A percentile compares a stretch with the other conserved stretches of the same genome.
phyloP scores from a whole-genome alignment of 2,888 invertebrate genomes.

The Idaea biselata region DNA sequence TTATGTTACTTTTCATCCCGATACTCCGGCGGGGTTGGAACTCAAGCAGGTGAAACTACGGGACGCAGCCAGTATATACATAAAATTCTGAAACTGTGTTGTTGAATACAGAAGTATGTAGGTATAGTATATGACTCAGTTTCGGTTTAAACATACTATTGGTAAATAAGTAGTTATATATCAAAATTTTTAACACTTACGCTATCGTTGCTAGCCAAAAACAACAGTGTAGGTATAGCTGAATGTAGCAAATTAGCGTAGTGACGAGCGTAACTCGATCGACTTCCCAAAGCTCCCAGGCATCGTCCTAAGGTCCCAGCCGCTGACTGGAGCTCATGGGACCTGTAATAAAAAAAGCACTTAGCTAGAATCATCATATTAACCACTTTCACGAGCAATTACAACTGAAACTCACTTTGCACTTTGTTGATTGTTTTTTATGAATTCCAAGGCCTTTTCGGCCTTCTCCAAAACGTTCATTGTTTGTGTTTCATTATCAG shows the following conservation, averaged over 20 bases:
- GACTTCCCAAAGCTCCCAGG: constrained; percentile 66
- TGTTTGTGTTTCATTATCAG: constrained; percentile 37
- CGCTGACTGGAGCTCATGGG: constrained; percentile 68
- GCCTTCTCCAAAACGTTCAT: constrained; percentile 77
- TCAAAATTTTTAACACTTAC: constrained; percentile 49
- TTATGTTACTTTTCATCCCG: background rate
- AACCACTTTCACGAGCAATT: constrained; percentile 10
- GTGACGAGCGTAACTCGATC: constrained; percentile 65
- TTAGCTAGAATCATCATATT: constrained; percentile 17
- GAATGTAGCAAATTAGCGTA: constrained; percentile 67
- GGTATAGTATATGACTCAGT: background rate
- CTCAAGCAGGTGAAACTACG: background rate
- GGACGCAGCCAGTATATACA: background rate
- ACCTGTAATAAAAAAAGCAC: constrained; percentile 47
- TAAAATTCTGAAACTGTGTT: background rate
- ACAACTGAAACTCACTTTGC: constrained; percentile 53
- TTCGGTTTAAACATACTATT: background rate
- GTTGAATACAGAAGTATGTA: background rate
- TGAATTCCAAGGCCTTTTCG: constrained; percentile 70
- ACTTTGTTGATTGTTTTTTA: constrained; percentile 63
- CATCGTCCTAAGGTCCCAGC: constrained; percentile 71
- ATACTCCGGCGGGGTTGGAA: background rate
- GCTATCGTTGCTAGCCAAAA: constrained; percentile 70
- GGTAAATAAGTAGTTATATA: background rate
- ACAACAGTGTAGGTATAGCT: constrained; percentile 65